phyloP scores from a whole-genome alignment of 2,113 vertebrate species.

The Pomatorhinus ruficollis region DNA sequence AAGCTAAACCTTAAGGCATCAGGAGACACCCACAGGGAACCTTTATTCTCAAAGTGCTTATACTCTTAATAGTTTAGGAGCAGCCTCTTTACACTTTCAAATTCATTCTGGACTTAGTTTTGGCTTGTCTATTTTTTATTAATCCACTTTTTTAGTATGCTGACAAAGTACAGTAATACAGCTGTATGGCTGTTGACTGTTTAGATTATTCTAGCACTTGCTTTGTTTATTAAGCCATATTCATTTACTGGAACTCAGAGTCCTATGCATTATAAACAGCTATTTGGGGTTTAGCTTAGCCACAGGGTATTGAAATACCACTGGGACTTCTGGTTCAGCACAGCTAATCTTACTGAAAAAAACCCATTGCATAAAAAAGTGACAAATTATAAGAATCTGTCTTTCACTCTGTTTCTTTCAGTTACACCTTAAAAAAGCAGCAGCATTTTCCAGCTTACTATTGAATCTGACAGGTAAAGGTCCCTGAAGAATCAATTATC shows the following conservation, averaged over 20 bases:
- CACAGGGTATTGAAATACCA: background rate
- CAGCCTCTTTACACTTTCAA: background rate
- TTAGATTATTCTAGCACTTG: background rate
- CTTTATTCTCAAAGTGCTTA: background rate
- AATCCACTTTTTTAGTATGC: background rate
- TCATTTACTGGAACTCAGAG: background rate
- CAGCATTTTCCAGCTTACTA: background rate
- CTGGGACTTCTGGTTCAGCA: background rate
- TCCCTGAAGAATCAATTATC: conserved; percentile 30
- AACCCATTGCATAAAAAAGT: background rate
- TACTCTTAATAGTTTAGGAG: background rate
- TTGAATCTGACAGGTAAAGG: background rate
- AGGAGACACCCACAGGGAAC: background rate
- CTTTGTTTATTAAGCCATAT: background rate
- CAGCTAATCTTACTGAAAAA: background rate
- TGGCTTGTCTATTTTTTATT: background rate
- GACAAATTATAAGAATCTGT: background rate
- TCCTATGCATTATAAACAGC: background rate
- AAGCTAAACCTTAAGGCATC: background rate
- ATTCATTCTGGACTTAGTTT: background rate
- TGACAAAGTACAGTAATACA: background rate
- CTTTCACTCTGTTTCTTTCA: background rate
- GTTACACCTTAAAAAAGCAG: background rate
- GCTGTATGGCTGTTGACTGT: background rate
- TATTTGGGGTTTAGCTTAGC: background rate